A percentile compares a stretch with the other conserved stretches of the same genome.
Conservation (phyloP, 2,888 invertebrate genomes). For the Cosmia pyralina region DNA sequence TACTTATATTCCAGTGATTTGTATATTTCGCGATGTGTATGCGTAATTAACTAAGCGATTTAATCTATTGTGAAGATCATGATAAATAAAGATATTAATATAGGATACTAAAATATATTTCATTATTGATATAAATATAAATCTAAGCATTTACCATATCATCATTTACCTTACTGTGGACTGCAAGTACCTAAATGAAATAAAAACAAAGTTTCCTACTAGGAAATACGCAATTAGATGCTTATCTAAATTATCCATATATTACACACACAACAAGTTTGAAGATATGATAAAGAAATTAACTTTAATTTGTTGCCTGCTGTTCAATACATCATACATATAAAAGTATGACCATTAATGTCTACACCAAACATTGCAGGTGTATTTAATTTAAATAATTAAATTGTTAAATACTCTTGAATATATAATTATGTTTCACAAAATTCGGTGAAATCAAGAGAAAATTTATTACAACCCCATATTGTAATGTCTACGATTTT, state of each 20-base stretch:
- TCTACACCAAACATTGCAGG: slow-evolving; percentile 28
- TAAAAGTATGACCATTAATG: slow-evolving; percentile 29
- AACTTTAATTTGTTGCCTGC: slow-evolving; percentile 8
- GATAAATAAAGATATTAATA: slow-evolving; percentile 1
- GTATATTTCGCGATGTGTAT: slow-evolving; percentile 65
- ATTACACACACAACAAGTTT: not conserved
- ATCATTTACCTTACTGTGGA: not conserved
- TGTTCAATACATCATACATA: slow-evolving; percentile 9
- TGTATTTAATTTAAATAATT: slow-evolving; percentile 30
- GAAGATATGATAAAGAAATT: slow-evolving; percentile 30
- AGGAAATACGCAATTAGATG: not conserved
- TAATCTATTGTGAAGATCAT: not conserved
- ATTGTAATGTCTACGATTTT: slow-evolving; percentile 60
- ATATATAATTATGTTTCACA: slow-evolving; percentile 26
- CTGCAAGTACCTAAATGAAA: not conserved
- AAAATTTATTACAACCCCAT: slow-evolving; percentile 48
- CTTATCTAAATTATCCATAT: slow-evolving; percentile 4
- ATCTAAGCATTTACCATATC: not conserved
- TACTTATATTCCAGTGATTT: slow-evolving; percentile 66
- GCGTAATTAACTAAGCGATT: slow-evolving; percentile 41
- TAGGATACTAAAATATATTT: not conserved
- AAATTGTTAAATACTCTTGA: slow-evolving; percentile 20
- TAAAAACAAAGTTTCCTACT: not conserved
- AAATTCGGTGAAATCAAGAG: slow-evolving; percentile 54
- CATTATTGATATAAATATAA: not conserved